Conservation (phyloP, 1,140 invertebrate species). For the Stratiolaelaps scimitus region DNA sequence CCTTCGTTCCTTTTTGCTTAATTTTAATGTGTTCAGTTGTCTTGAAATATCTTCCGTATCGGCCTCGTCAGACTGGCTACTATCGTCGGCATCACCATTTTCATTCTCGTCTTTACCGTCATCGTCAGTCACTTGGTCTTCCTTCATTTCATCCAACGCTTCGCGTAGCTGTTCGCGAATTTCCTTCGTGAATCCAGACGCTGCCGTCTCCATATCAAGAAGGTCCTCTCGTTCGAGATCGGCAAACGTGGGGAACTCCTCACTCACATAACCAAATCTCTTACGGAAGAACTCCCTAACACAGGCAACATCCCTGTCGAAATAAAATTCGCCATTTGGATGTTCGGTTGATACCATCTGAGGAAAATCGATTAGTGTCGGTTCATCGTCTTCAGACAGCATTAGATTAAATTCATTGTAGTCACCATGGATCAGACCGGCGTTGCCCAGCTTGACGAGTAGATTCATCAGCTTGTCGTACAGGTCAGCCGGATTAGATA, state of each 20-base stretch:
- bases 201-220: constrained; percentile 74
- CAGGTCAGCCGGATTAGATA: constrained; percentile 60
- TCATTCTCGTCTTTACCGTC: constrained; percentile 38
- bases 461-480: constrained; percentile 94
- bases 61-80: constrained; percentile 35
- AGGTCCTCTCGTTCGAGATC: constrained; percentile 63
- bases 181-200: constrained; percentile 75
- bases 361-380: constrained; percentile 93
- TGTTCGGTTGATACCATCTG: constrained; percentile 96
- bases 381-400: constrained; percentile 60
- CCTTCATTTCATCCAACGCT: constrained; percentile 35
- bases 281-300: constrained; percentile 80
- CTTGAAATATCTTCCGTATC: constrained; percentile 31
- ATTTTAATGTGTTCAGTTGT: constrained; percentile 31
- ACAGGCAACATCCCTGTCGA: constrained; percentile 88
- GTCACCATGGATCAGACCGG: constrained; percentile 93
- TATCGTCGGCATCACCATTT: constrained; percentile 34
- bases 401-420: constrained; percentile 99
- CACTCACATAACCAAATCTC: constrained; percentile 81
- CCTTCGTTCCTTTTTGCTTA: constrained; percentile 37
- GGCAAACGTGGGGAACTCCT: constrained; percentile 66
- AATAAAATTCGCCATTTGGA: constrained; percentile 79
- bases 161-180: constrained; percentile 59
- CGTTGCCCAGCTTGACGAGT: constrained; percentile 72
- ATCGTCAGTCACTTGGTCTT: constrained; percentile 34